Evolutionary conservation across 2,888 invertebrate species (phyloP), one percentile per base, ranked within the genome.

Genomic region (Tetrapedia diversipes): DNA sequence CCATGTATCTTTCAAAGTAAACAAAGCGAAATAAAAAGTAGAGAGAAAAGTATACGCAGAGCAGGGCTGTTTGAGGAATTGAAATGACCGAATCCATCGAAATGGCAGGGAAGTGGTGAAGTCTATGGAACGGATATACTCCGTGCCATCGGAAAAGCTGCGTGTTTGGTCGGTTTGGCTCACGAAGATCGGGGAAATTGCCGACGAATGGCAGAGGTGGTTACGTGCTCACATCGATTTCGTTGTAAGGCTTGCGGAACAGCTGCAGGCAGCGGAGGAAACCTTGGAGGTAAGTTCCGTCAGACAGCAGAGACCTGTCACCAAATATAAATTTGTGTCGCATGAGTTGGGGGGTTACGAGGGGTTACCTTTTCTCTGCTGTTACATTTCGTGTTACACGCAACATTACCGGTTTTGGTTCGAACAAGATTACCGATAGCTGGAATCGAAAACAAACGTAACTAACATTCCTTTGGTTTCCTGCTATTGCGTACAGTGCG

Each of bases 141-240:
- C 83, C 2, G 85, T 88, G 54, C 84, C 89, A 6, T 85, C 87
- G 69, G 87, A 90, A 59, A 87, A 87, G 64, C 68, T 89, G 47
- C 87, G 87, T n/a, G 83, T 86, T 10, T 89, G 89, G 90, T 81
- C 81, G 43, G 71, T 74, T 43, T 90, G 90, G 90, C 73, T 90
- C 56, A 72, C 71, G 39, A 85, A 86, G 77, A 72, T 90, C 47
- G 82, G 84, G n/a, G 88, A 89, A 14, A 77, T 83, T 24, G 84
- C 85, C 7, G 71, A 77, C 66, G 87, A 88, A 61, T 90, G 89
- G 90, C 84, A 88, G 29, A 80, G 79, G 39, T 90, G 89, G 89
- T 71, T 90, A 24, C 82, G 77, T 16, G 73, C 84, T 8, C 82
- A 88, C 77, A 83, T 87, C 65, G 82, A 89, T 78, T 76, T 89